Percentiles rank a stretch among this genome's conserved stretches.
phyloP scores from a whole-genome alignment of 1,140 invertebrate species.

The Zophobas morio region DNA sequence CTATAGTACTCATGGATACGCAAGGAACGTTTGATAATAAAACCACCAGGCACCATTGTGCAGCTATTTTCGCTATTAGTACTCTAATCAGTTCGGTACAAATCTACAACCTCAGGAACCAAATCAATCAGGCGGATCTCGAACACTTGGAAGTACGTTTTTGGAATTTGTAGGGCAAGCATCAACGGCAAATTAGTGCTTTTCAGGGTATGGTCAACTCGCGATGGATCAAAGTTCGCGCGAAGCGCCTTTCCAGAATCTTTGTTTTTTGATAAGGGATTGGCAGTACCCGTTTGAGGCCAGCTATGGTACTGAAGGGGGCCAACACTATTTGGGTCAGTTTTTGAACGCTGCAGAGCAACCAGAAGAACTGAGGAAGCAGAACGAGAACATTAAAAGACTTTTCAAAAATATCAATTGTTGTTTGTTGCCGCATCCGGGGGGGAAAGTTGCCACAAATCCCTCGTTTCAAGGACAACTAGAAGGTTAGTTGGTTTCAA shows the following conservation, averaged over 20 bases:
- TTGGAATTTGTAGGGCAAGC: not conserved
- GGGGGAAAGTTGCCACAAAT: not conserved
- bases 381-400: not conserved
- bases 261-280: not conserved
- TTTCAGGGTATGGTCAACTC: not conserved
- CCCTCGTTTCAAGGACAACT: not conserved
- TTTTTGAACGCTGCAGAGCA: not conserved
- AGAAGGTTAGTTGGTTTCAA: not conserved
- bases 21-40: slow-evolving; percentile 10
- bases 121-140: not conserved
- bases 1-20: slow-evolving; percentile 4
- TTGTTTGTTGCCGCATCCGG: not conserved
- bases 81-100: not conserved
- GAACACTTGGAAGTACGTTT: not conserved
- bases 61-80: not conserved
- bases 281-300: not conserved
- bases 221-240: not conserved
- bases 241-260: not conserved
- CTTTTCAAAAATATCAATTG: not conserved
- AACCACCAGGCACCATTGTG: not conserved
- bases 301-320: not conserved
- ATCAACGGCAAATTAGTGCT: not conserved
- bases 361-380: not conserved
- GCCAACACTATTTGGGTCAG: not conserved
- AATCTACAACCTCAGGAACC: not conserved